A percentile compares a stretch with the other conserved stretches of the same genome.
Evolutionary conservation across 2,113 vertebrate species (phyloP).

Genomic region (Melanerpes aurifrons): DNA sequence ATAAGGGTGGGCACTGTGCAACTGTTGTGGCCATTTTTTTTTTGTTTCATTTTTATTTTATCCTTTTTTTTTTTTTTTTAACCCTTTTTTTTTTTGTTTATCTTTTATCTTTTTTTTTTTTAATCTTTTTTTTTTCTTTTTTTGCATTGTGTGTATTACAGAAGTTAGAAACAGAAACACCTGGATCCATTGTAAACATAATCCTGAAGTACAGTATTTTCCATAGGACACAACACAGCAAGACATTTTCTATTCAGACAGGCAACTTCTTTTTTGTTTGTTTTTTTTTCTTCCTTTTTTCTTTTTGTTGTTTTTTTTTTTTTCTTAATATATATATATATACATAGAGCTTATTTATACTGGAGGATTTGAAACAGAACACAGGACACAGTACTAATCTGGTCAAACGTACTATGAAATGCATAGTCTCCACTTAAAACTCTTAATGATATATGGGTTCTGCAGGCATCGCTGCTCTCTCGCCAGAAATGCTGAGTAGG

Average conservation of each 20-base stretch:
- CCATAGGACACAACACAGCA: slow-evolving; percentile 86
- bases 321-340: background rate
- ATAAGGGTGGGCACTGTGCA: slow-evolving; percentile 84
- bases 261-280: slow-evolving; percentile 82
- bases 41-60: slow-evolving; percentile 64
- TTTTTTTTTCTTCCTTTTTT: slow-evolving; percentile 77
- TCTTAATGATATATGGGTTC: slow-evolving; percentile 70
- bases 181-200: slow-evolving; percentile 90
- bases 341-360: slow-evolving; percentile 94
- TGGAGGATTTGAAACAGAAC: slow-evolving; percentile 89
- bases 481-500: slow-evolving; percentile 73
- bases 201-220: slow-evolving; percentile 88
- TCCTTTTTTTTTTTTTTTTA: slow-evolving; percentile 65
- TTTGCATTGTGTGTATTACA: slow-evolving; percentile 84
- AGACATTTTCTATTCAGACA: slow-evolving; percentile 87
- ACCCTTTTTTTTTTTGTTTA: slow-evolving; percentile 65
- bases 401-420: slow-evolving; percentile 88
- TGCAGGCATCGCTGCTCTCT: slow-evolving; percentile 79
- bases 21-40: slow-evolving; percentile 79
- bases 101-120: slow-evolving; percentile 63
- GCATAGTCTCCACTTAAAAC: slow-evolving; percentile 87
- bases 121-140: slow-evolving; percentile 68
- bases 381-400: slow-evolving; percentile 88
- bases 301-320: slow-evolving; percentile 75
- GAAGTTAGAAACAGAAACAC: slow-evolving; percentile 85